phyloP scores from a whole-genome alignment of 2,797 vertebrate genomes.

The Meda fulgida region DNA sequence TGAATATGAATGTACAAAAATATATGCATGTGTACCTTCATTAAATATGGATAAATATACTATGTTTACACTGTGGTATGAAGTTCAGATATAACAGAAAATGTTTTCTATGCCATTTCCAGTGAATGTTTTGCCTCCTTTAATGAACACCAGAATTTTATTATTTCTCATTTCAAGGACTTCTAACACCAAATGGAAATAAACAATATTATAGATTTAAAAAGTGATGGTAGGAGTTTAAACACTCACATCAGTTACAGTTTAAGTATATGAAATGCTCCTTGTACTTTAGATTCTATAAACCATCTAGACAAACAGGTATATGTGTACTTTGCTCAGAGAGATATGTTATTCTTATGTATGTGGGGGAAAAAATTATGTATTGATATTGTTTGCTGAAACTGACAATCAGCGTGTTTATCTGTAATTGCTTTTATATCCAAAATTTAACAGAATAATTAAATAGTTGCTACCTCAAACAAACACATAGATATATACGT shows the following conservation, averaged over 20 bases:
- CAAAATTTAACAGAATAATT: conserved; percentile 45
- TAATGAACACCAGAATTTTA: background rate
- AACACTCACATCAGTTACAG: conserved; percentile 36
- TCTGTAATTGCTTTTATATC: conserved; percentile 44
- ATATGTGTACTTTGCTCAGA: conserved; percentile 42
- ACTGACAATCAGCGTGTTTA: conserved; percentile 59
- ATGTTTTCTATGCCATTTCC: conserved; percentile 55
- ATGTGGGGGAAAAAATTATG: background rate
- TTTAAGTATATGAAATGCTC: conserved; percentile 37
- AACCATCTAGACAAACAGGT: conserved; percentile 44
- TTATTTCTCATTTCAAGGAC: conserved; percentile 1
- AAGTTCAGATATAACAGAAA: conserved; percentile 34
- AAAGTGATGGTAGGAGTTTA: conserved; percentile 13
- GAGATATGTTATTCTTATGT: conserved; percentile 22
- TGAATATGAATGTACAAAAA: conserved; percentile 58
- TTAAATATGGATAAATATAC: conserved; percentile 54
- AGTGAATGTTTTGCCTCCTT: conserved; percentile 53
- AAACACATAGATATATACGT: conserved; percentile 24
- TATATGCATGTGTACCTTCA: conserved; percentile 61
- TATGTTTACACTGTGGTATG: conserved; percentile 57
- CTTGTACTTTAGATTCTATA: conserved; percentile 45
- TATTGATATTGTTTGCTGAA: conserved; percentile 32
- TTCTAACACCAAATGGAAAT: conserved; percentile 25
- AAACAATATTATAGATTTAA: conserved; percentile 8
- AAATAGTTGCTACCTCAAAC: conserved; percentile 61